These are phyloP conservation scores for Xylota segnis DNA, from an alignment of 2,888 invertebrate genomes.

Conservation along the genomic window DNA sequence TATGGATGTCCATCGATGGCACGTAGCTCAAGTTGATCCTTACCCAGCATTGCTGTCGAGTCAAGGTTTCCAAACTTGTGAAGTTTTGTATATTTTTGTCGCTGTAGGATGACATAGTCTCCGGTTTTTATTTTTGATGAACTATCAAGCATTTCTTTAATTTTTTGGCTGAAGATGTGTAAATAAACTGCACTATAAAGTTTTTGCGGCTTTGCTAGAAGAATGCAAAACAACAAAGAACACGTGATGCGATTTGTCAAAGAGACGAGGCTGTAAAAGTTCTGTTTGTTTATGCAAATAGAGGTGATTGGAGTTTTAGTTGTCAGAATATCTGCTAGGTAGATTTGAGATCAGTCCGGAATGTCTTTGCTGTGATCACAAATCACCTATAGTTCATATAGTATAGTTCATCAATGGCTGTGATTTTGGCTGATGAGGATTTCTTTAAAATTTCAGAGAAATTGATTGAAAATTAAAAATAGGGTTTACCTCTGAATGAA, in stretches of 20 bases:
- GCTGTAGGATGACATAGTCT: slow-evolving; percentile 90
- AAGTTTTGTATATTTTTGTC: slow-evolving; percentile 91
- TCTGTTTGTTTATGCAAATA: slow-evolving; percentile 1
- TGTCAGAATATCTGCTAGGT: no score
- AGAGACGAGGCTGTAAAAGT: not conserved
- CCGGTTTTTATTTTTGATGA: slow-evolving; percentile 86
- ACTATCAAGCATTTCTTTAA: slow-evolving; percentile 55
- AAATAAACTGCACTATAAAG: not conserved
- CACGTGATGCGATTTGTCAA: slow-evolving; percentile 53
- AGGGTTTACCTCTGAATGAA: no score
- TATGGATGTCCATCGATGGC: slow-evolving; percentile 89
- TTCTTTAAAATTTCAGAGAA: no score
- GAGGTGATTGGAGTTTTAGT: no score
- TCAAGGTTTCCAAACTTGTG: slow-evolving; percentile 89
- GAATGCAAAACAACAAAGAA: slow-evolving; percentile 46
- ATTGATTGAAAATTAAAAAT: no score
- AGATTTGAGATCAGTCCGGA: no score
- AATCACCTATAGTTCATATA: no score
- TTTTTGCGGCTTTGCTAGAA: not conserved
- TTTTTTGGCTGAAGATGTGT: not conserved
- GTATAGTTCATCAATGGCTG: no score
- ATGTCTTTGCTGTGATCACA: no score
- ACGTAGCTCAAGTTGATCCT: slow-evolving; percentile 89
- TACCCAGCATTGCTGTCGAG: slow-evolving; percentile 88
- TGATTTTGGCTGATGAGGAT: no score